Conservation (phyloP, 2,888 invertebrate species). For the Lissonota sp. region DNA sequence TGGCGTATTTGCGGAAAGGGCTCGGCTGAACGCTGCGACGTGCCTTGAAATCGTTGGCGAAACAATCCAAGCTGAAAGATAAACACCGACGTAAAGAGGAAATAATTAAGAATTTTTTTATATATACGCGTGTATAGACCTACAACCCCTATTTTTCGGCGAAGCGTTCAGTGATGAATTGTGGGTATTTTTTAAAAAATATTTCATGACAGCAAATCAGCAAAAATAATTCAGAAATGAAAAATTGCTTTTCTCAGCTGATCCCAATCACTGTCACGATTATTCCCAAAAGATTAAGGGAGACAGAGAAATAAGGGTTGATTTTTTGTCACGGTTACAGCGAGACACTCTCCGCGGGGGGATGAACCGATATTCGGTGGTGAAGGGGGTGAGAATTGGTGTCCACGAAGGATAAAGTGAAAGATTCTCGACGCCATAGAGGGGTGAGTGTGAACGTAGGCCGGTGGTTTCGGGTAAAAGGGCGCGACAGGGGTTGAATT, state of each 20-base stretch:
- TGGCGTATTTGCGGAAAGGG: conserved; percentile 60
- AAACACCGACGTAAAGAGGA: conserved; percentile 62
- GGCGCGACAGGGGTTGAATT: conserved; percentile 78
- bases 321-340: conserved; percentile 50
- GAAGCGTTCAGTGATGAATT: too few relatives aligned
- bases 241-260: neutral
- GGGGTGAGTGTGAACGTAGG: conserved; percentile 62
- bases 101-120: conserved; percentile 62
- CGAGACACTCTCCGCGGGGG: conserved; percentile 39
- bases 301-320: conserved; percentile 20
- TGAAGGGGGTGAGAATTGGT: conserved; percentile 78
- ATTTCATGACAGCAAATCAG: too few relatives aligned
- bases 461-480: conserved; percentile 48
- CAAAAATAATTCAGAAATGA: too few relatives aligned
- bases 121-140: neutral
- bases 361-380: conserved; percentile 78
- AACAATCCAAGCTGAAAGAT: conserved; percentile 54
- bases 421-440: conserved; percentile 75
- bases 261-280: conserved; percentile 18
- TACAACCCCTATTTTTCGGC: too few relatives aligned
- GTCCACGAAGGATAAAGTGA: conserved; percentile 82
- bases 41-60: conserved; percentile 58
- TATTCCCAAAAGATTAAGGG: neutral
- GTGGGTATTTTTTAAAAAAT: too few relatives aligned
- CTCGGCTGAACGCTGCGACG: conserved; percentile 55